Percentiles rank a stretch among this genome's conserved stretches.
Conservation (phyloP, 2,888 invertebrate genomes). For the Noctuana brunneofusca region DNA sequence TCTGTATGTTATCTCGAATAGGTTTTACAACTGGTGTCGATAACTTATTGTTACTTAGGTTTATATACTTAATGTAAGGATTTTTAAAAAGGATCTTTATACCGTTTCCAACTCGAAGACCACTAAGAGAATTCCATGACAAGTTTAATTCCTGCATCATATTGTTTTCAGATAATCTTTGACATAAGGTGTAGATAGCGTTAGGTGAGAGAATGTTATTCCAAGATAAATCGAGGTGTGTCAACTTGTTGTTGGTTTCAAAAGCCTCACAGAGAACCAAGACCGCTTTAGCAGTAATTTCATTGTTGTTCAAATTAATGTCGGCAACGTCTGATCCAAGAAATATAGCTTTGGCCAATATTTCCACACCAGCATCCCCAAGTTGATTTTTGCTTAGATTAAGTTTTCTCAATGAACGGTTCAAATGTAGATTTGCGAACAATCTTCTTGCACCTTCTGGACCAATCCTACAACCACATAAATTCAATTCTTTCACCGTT, state of each 20-base stretch:
- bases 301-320: constrained; percentile 51
- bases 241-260: constrained; percentile 46
- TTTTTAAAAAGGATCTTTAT: constrained; percentile 41
- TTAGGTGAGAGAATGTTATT: constrained; percentile 46
- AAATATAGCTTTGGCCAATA: constrained; percentile 44
- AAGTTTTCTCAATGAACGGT: constrained; percentile 43
- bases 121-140: constrained; percentile 48
- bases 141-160: constrained; percentile 46
- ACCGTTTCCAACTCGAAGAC: constrained; percentile 41
- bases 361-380: constrained; percentile 44
- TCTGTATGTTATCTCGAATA: constrained; percentile 42
- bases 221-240: constrained; percentile 48
- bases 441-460: constrained; percentile 43
- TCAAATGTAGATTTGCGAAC: constrained; percentile 41
- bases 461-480: constrained; percentile 50
- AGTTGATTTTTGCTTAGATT: constrained; percentile 46
- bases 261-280: constrained; percentile 46
- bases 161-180: constrained; percentile 40
- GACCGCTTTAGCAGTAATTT: constrained; percentile 45
- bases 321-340: constrained; percentile 42
- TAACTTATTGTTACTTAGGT: constrained; percentile 48
- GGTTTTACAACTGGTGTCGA: constrained; percentile 40
- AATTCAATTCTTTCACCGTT: constrained; percentile 44
- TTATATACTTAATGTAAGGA: constrained; percentile 39
- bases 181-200: constrained; percentile 42